These are phyloP conservation scores for Picathartes gymnocephalus DNA, from an alignment of 2,113 vertebrate genomes.

Conservation along the genomic window DNA sequence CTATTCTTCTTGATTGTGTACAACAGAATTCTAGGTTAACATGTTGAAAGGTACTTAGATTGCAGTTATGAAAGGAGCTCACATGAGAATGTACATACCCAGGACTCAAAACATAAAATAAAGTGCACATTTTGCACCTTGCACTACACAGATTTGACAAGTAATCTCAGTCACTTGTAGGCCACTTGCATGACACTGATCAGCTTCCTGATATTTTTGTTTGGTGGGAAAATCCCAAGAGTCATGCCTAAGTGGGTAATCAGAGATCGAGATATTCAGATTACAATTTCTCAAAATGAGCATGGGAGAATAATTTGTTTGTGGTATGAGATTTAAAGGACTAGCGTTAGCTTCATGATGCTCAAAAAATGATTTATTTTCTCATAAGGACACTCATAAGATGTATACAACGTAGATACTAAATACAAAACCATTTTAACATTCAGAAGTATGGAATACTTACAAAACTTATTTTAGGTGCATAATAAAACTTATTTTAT, in stretches of 20 bases:
- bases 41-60: background rate
- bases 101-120: background rate
- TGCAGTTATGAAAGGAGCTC: background rate
- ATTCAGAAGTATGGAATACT: background rate
- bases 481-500: too few species aligned
- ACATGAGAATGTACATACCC: rapidly evolving
- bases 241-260: background rate
- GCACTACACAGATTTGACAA: background rate
- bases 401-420: too few species aligned
- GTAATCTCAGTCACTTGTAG: background rate
- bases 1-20: background rate
- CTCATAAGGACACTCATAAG: background rate
- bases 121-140: rapidly evolving
- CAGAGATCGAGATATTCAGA: background rate
- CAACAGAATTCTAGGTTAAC: background rate
- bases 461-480: background rate
- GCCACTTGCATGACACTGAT: background rate
- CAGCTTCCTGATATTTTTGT: background rate
- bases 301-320: background rate
- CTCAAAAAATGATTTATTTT: background rate
- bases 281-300: background rate
- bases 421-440: background rate
- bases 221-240: background rate
- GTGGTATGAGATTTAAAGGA: background rate
- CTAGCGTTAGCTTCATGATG: background rate